Conservation (phyloP, 2,888 invertebrate genomes). For the Andrena bicolor region DNA sequence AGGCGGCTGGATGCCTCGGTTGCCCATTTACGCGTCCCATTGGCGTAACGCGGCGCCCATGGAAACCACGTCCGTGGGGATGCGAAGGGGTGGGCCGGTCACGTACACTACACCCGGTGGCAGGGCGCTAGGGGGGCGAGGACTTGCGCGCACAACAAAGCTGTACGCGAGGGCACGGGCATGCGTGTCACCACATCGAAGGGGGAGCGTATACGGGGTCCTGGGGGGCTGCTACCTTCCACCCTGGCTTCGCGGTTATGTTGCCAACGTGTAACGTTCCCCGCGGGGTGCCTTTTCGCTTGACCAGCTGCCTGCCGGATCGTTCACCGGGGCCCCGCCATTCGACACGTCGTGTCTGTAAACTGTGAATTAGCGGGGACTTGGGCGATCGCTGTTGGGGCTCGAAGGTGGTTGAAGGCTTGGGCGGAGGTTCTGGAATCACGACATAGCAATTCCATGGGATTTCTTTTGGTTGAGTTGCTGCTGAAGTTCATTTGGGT, state of each 20-base stretch:
- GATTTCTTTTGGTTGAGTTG: too few relatives aligned
- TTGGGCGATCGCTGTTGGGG: conserved; percentile 27
- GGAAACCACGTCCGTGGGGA: conserved; percentile 45
- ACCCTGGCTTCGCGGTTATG: conserved; percentile 59
- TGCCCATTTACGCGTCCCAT: conserved; percentile 64
- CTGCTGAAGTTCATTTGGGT: too few relatives aligned
- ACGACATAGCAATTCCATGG: too few relatives aligned
- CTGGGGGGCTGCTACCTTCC: conserved; percentile 40
- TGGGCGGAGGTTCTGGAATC: neutral
- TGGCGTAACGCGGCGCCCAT: conserved; percentile 37
- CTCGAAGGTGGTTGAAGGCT: conserved; percentile 29
- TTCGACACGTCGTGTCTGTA: conserved; percentile 16
- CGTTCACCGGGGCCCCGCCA: conserved; percentile 27
- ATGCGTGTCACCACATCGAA: conserved; percentile 63
- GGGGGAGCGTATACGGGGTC: conserved; percentile 42
- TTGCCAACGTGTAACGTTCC: conserved; percentile 73
- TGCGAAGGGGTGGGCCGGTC: conserved; percentile 49
- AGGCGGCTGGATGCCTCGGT: conserved; percentile 59
- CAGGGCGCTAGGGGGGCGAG: conserved; percentile 9
- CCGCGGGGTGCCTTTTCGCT: conserved; percentile 75
- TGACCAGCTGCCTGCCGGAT: conserved; percentile 77
- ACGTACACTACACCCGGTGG: conserved; percentile 40
- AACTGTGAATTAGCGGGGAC: conserved; percentile 38
- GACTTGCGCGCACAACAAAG: conserved; percentile 41
- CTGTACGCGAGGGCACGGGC: conserved; percentile 44